Conservation (phyloP, 2,888 invertebrate species). For the Carabus problematicus region DNA sequence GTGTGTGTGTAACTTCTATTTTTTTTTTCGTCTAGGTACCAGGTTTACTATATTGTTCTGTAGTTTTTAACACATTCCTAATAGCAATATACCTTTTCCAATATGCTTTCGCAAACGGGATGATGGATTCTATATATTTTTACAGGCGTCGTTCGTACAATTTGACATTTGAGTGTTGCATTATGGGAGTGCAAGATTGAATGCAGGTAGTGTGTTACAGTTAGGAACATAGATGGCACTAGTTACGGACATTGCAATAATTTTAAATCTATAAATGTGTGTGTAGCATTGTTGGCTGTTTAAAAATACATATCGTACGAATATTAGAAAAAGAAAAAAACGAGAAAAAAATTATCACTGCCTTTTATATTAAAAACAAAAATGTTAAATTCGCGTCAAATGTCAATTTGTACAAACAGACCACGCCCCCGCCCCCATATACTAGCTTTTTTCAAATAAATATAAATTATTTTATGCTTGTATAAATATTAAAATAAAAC, state of each 20-base stretch:
- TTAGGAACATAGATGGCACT: background rate
- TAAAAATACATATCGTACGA: too few species aligned
- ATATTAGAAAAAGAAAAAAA: too few species aligned
- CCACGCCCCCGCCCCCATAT: background rate
- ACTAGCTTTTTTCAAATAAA: background rate
- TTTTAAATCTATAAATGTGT: too few species aligned
- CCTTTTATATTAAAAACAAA: too few species aligned
- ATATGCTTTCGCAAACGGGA: slow-evolving; percentile 47
- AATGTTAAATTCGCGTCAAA: background rate
- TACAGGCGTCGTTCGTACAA: too few species aligned
- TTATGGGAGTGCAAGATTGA: too few species aligned
- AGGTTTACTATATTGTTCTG: slow-evolving; percentile 14
- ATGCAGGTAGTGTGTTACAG: too few species aligned
- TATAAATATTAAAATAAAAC: slow-evolving; percentile 32
- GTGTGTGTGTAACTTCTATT: slow-evolving; percentile 40
- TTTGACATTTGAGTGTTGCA: too few species aligned
- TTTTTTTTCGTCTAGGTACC: slow-evolving; percentile 36
- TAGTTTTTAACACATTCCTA: slow-evolving; percentile 46
- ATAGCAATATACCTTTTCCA: slow-evolving; percentile 36
- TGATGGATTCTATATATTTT: slow-evolving; percentile 49
- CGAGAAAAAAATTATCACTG: too few species aligned
- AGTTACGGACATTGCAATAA: background rate
- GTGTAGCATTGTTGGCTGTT: too few species aligned
- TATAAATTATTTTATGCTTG: slow-evolving; percentile 16
- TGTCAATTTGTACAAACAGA: background rate